Percentiles rank a stretch among this genome's conserved stretches.
Conservation (phyloP, 2,113 vertebrate genomes). For the Numenius arquata region DNA sequence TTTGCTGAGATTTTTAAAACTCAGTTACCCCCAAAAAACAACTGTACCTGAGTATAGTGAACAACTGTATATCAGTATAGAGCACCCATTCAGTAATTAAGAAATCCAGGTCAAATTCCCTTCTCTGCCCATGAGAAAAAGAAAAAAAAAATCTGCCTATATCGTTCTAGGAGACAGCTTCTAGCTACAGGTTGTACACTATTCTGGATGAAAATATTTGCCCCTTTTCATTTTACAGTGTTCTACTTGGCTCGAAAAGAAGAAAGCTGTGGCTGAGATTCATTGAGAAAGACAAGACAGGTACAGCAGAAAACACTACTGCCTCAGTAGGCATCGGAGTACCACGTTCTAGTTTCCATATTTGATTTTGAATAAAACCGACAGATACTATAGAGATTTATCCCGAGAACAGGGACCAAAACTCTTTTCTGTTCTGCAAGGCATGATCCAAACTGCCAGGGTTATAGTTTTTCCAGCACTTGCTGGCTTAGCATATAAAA, state of each 20-base stretch:
- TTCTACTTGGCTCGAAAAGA: neutral
- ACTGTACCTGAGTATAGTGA: neutral
- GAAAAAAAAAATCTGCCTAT: neutral
- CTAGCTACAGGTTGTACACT: neutral
- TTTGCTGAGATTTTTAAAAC: neutral
- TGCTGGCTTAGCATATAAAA: neutral
- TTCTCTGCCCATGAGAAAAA: neutral
- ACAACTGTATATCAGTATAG: too few relatives aligned
- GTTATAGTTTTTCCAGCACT: neutral
- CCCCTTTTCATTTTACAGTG: neutral
- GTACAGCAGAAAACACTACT: neutral
- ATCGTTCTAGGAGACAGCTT: neutral
- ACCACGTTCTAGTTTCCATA: neutral
- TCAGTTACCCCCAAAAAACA: neutral
- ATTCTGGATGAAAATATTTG: neutral
- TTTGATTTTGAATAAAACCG: neutral
- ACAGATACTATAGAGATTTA: neutral
- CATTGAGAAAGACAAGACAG: neutral
- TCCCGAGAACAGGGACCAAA: neutral
- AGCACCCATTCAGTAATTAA: neutral
- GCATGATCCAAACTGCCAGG: neutral
- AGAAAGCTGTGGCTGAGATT: neutral
- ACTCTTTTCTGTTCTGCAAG: neutral
- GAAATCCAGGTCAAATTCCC: neutral
- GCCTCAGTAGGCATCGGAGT: neutral